A percentile compares a stretch with the other conserved stretches of the same genome.
Conservation (phyloP, 2,888 invertebrate species). For the Drosophila dives region DNA sequence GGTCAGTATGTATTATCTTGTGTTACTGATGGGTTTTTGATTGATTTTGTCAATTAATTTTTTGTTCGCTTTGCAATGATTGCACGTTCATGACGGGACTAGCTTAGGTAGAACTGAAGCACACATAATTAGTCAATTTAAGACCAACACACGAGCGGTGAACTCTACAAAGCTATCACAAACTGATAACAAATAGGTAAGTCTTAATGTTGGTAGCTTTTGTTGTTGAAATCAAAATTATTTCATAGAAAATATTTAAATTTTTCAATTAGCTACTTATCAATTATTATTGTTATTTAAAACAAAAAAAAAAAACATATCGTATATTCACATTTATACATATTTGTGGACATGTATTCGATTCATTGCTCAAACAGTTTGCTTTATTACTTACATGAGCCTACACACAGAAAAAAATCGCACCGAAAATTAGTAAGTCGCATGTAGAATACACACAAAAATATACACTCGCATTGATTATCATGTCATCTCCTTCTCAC, state of each 20-base stretch:
- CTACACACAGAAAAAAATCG: neutral
- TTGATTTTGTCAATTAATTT: constrained; percentile 55
- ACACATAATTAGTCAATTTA: constrained; percentile 47
- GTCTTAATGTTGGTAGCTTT: constrained; percentile 1
- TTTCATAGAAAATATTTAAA: constrained; percentile 4
- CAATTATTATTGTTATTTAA: neutral
- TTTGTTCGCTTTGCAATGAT: constrained; percentile 24
- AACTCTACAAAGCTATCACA: constrained; percentile 20
- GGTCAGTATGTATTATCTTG: constrained; percentile 2
- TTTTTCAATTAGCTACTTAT: constrained; percentile 15
- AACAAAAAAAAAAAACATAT: neutral
- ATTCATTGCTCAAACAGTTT: neutral
- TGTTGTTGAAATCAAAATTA: neutral
- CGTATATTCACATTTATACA: neutral
- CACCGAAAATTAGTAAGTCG: neutral
- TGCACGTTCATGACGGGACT: constrained; percentile 8
- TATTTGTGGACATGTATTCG: neutral
- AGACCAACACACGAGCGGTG: constrained; percentile 11
- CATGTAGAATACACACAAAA: no score
- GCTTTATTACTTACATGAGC: neutral
- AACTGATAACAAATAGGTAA: constrained; percentile 30
- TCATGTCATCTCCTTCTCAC: no score
- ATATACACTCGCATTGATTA: no score
- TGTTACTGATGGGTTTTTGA: constrained; percentile 69
- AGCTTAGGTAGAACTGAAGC: constrained; percentile 20